phyloP scores from a whole-genome alignment of 2,888 invertebrate species.

The Drosophila bunnanda region DNA sequence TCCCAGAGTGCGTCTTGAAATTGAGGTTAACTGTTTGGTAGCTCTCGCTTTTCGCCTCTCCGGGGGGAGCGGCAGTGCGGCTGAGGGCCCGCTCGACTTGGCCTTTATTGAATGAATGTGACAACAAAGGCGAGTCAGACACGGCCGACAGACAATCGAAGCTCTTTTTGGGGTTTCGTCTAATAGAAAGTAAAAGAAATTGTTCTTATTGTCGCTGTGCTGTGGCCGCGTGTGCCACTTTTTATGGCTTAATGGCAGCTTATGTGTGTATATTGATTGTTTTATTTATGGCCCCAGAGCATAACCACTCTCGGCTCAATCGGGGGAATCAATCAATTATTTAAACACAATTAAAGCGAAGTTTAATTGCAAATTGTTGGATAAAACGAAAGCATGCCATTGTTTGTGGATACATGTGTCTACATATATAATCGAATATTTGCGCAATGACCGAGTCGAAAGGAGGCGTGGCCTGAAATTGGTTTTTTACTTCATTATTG shows the following conservation, averaged over 20 bases:
- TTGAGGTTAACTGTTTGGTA: constrained; percentile 76
- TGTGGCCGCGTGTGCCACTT: constrained; percentile 61
- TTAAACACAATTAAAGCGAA: constrained; percentile 58
- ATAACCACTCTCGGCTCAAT: constrained; percentile 42
- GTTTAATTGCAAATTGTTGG: constrained; percentile 46
- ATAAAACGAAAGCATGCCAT: constrained; percentile 73
- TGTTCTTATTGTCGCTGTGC: constrained; percentile 61
- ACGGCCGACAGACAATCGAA: constrained; percentile 45
- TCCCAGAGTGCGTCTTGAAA: constrained; percentile 70
- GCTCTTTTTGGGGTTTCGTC: constrained; percentile 60
- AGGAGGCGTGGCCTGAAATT: constrained; percentile 51
- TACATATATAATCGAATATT: constrained; percentile 51
- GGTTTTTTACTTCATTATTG: constrained; percentile 31
- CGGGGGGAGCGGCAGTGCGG: constrained; percentile 5
- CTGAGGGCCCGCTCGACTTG: constrained; percentile 58
- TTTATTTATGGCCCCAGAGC: constrained; percentile 17
- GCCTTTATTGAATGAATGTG: constrained; percentile 80
- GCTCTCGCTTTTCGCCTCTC: constrained; percentile 73
- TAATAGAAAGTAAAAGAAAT: constrained; percentile 79
- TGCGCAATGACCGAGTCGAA: constrained; percentile 58
- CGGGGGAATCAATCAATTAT: constrained; percentile 67
- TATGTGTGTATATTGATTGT: not conserved
- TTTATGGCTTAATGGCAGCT: constrained; percentile 28
- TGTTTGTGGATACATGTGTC: constrained; percentile 46
- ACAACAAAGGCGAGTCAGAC: constrained; percentile 71